Conservation (phyloP, 2,797 vertebrate species). For the Varecia variegata region DNA sequence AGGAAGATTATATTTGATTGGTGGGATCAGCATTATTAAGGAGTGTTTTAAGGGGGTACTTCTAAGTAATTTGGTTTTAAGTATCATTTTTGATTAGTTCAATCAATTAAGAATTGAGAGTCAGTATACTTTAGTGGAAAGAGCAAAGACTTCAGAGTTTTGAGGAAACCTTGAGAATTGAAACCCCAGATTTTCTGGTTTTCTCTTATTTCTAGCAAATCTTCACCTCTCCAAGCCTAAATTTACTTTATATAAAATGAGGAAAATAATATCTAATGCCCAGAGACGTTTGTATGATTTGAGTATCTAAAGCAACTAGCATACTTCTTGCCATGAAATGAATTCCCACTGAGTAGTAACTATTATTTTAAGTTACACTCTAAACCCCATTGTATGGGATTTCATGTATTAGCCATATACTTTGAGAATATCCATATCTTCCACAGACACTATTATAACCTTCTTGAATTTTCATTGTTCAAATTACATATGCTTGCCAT, state of each 20-base stretch:
- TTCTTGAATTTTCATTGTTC: background rate
- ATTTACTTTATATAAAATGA: background rate
- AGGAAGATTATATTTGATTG: background rate
- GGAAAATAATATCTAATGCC: background rate
- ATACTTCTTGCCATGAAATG: background rate
- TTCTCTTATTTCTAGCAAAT: background rate
- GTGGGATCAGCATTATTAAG: background rate
- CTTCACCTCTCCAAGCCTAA: background rate
- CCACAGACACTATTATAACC: background rate
- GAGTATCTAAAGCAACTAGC: background rate
- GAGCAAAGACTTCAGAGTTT: background rate
- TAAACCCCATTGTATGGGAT: background rate
- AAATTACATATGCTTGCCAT: background rate
- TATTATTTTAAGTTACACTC: background rate
- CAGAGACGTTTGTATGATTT: background rate
- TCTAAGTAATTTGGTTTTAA: constrained; percentile 4
- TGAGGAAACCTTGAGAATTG: background rate
- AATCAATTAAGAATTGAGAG: constrained; percentile 19
- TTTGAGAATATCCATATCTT: background rate
- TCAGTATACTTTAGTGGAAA: constrained; percentile 13
- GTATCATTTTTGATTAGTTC: constrained; percentile 36
- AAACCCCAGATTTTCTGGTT: background rate
- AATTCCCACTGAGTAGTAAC: background rate
- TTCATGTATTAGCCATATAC: background rate
- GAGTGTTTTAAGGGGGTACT: background rate